Percentiles rank a stretch among this genome's conserved stretches.
Conservation (phyloP, 2,888 invertebrate species). For the Hartigia nigra region DNA sequence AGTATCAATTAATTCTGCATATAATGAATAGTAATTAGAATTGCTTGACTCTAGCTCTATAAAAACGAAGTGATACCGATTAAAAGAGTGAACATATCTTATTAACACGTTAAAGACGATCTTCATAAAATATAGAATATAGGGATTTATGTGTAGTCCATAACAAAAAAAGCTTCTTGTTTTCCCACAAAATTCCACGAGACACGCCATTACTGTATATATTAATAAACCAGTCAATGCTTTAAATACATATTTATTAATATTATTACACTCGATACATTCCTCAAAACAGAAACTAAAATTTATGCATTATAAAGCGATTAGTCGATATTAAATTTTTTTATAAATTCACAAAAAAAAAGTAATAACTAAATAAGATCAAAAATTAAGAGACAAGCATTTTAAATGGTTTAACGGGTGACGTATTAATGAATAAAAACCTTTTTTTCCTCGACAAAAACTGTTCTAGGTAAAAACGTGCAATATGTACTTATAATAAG, state of each 20-base stretch:
- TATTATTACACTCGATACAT: neutral
- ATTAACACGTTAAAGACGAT: neutral
- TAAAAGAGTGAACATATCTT: neutral
- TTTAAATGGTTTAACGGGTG: neutral
- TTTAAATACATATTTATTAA: neutral
- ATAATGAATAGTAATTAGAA: neutral
- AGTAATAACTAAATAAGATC: neutral
- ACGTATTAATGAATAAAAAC: neutral
- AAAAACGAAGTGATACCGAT: neutral
- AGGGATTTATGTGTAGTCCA: neutral
- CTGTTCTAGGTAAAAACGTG: neutral
- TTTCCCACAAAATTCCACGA: neutral
- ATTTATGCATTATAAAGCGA: neutral
- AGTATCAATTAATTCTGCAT: neutral
- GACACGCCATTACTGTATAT: neutral
- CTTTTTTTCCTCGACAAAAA: neutral
- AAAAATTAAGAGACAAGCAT: neutral
- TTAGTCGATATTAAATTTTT: neutral
- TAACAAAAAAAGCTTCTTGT: neutral
- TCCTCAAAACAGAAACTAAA: neutral
- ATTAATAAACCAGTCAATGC: neutral
- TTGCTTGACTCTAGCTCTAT: neutral
- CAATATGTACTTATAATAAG: neutral
- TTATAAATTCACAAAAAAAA: neutral
- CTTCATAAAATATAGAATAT: neutral